phyloP scores from a whole-genome alignment of 1,140 invertebrate genomes.

The Muscidifurax raptorellus region DNA sequence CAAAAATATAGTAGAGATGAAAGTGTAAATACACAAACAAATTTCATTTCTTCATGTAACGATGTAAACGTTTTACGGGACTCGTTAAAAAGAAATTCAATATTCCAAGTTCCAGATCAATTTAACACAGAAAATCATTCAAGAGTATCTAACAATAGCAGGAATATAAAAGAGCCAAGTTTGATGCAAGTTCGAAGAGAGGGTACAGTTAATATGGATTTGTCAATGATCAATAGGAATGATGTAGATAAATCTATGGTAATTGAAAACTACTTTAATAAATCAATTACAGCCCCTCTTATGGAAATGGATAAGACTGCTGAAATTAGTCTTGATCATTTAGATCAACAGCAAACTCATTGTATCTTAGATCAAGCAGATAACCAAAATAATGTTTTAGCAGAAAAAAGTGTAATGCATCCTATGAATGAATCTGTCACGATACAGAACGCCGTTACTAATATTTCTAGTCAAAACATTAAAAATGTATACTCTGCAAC shows the following conservation, averaged over 20 bases:
- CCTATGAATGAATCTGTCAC: neutral
- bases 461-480: neutral
- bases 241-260: neutral
- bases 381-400: too few species aligned
- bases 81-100: conserved; percentile 33
- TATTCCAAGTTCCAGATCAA: neutral
- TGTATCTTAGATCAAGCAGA: too few species aligned
- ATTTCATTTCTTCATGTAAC: conserved; percentile 21
- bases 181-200: neutral
- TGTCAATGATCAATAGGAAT: conserved; percentile 4
- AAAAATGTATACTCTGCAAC: neutral
- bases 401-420: neutral
- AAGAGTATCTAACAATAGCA: neutral
- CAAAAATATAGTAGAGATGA: conserved; percentile 20
- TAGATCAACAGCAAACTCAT: too few species aligned
- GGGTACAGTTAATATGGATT: neutral
- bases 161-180: neutral
- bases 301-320: conserved; percentile 2
- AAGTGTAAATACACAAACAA: neutral
- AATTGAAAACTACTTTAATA: neutral
- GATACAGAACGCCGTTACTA: neutral
- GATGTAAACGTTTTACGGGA: conserved; percentile 30
- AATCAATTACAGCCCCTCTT: neutral
- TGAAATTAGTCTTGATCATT: neutral
- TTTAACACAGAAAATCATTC: neutral